Percentiles rank a stretch among this genome's conserved stretches.
These are phyloP conservation scores for Poeciliopsis retropinna DNA, from an alignment of 2,113 vertebrate species.

Conservation along the genomic window DNA sequence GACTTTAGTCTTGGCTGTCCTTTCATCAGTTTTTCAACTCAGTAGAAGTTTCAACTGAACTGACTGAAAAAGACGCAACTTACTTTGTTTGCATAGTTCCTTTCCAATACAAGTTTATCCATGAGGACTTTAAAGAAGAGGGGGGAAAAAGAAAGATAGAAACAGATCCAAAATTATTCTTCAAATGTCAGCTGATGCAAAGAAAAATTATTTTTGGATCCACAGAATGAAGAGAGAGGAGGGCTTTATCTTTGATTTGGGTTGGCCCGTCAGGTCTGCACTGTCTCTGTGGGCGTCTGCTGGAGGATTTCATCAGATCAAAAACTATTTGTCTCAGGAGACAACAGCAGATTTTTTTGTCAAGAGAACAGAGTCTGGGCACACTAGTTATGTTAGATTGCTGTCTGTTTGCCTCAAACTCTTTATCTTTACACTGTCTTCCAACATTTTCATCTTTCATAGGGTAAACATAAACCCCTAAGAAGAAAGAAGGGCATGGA, in stretches of 20 bases:
- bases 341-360: slow-evolving; percentile 31
- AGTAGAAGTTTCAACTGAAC: background rate
- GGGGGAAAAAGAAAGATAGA: background rate
- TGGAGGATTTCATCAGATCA: slow-evolving; percentile 56
- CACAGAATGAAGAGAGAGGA: slow-evolving; percentile 37
- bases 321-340: slow-evolving; percentile 57
- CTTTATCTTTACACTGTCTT: background rate
- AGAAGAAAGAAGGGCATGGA: background rate
- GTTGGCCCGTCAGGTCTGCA: slow-evolving; percentile 44
- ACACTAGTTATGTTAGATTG: slow-evolving; percentile 32
- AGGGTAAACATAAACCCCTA: background rate
- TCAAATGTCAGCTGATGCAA: slow-evolving; percentile 31
- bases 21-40: slow-evolving; percentile 18
- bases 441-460: background rate
- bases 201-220: slow-evolving; percentile 26
- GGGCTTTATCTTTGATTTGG: slow-evolving; percentile 54
- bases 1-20: slow-evolving; percentile 30
- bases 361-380: slow-evolving; percentile 20
- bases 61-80: background rate
- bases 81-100: background rate
- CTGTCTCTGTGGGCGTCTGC: slow-evolving; percentile 32
- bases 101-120: slow-evolving; percentile 1
- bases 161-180: background rate
- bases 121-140: background rate
- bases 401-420: slow-evolving; percentile 7